Evolutionary conservation across 2,888 invertebrate genomes (phyloP).

Genomic region (Macrosiphum euphorbiae): DNA sequence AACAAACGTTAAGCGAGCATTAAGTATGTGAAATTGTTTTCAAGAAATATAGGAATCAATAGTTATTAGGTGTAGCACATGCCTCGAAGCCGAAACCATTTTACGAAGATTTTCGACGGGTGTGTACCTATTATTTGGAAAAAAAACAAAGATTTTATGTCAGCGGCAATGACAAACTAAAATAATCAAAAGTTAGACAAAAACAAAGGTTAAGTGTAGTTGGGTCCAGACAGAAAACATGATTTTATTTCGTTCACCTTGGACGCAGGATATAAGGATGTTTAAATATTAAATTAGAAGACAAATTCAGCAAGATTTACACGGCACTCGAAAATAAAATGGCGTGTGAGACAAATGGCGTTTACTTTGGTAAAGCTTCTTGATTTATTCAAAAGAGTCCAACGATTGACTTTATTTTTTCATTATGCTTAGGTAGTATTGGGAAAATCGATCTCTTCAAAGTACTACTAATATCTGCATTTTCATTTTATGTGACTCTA

Average conservation of each 20-base stretch:
- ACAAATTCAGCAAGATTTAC: not conserved
- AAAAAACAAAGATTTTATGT: not conserved
- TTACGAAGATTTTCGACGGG: not conserved
- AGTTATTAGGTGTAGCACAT: no score
- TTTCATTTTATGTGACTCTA: not conserved
- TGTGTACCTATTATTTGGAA: not conserved
- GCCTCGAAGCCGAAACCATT: not conserved
- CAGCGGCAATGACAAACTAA: not conserved
- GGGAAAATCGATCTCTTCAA: not conserved
- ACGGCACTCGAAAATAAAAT: not conserved
- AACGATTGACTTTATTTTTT: not conserved
- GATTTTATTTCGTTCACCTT: not conserved
- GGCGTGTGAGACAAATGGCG: not conserved
- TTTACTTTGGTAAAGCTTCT: not conserved
- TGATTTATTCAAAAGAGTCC: not conserved
- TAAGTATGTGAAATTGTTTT: no score
- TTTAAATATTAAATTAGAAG: not conserved
- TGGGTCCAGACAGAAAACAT: not conserved
- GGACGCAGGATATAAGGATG: not conserved
- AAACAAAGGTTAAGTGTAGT: not conserved
- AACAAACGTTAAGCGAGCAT: no score
- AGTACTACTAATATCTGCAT: not conserved
- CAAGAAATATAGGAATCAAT: no score
- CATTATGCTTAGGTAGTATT: not conserved
- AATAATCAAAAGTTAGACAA: not conserved